Percentiles rank a stretch among this genome's conserved stretches.
Evolutionary conservation across 2,113 vertebrate genomes (phyloP).

Genomic region (Syngnathus scovelli): DNA sequence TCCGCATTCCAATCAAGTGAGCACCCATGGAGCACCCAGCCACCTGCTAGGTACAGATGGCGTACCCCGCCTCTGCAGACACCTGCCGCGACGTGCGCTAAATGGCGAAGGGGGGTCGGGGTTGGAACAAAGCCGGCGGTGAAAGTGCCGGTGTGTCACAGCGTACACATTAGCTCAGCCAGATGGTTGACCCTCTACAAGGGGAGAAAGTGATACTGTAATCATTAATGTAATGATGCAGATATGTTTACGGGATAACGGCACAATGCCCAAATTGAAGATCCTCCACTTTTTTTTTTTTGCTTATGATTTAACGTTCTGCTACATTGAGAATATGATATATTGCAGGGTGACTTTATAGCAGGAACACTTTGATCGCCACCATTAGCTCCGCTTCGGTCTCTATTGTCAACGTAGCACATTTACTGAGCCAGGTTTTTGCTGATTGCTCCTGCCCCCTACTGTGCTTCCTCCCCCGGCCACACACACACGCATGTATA

Average conservation of each 20-base stretch:
- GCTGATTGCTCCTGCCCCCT: constrained; percentile 54
- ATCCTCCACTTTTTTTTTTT: not conserved
- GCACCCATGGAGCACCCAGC: constrained; percentile 44
- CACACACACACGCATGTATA: constrained; percentile 55
- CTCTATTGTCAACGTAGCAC: constrained; percentile 33
- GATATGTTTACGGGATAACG: not conserved
- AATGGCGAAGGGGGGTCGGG: constrained; percentile 53
- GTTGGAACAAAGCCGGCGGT: constrained; percentile 58
- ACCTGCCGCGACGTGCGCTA: constrained; percentile 65
- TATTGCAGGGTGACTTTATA: constrained; percentile 1
- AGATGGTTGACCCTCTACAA: constrained; percentile 65
- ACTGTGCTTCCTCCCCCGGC: constrained; percentile 55
- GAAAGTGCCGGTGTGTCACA: constrained; percentile 63
- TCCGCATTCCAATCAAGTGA: not conserved
- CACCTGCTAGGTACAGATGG: constrained; percentile 70
- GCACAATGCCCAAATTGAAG: not conserved
- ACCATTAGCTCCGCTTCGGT: not conserved
- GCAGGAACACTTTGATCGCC: constrained; percentile 8
- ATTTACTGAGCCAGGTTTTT: constrained; percentile 27
- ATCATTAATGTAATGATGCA: constrained; percentile 28
- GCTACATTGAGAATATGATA: not conserved
- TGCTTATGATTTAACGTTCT: not conserved
- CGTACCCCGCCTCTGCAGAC: constrained; percentile 61
- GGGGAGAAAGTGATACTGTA: constrained; percentile 27
- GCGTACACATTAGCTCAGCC: constrained; percentile 49